Base-by-base conservation (phyloP, 2,888 invertebrate genomes). In the Philonicus albiceps region DNA sequence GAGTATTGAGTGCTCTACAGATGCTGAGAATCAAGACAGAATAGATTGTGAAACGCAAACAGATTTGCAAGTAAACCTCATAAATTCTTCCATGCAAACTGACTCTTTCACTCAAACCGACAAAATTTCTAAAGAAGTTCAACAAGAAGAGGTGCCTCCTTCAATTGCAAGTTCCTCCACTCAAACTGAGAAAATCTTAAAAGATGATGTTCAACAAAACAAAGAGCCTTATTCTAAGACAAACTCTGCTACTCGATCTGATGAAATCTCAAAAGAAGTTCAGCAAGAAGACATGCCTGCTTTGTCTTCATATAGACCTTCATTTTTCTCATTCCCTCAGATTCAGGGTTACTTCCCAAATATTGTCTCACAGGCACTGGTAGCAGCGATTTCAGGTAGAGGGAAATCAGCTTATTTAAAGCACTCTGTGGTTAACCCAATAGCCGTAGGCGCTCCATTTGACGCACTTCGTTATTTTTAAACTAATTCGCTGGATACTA, bases 351-450 rank as follows among this genome's bases (percentile, higher is more conserved):
- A 86, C 49, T 86, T 89, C 19, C 89, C 88, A n/a, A 89, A 87
- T 87, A 74, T 88, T 55, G 87, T 89, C 3, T 89, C 89, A 16
- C 85, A 86, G 34, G 86, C 87, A 27, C 37, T 89, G 34, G 49
- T 89, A 6, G 78, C 85, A 31, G 87, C 87, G 49, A 80, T 86
- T 37, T 86, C 88, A 88, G 89, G 89, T 89, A 88, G 22, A 64
- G 22, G 11, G 27, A 37, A 37, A 40, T 73, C 31, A 37, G 64
- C 7, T 11, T 64, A 27, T n/a, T 49, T n/a, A 49, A 49, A 49
- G 49, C 19, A 19, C n/a, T 49, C 49, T 84, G 84, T 84, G 40
- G 84, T 73, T 84, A 84, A 84, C 73, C 49, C 22, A 64, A 64
- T 22, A 31, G 37, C 8, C n/a, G 30, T 30, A 34, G 30, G n/a